Evolutionary conservation across 2,113 vertebrate species (phyloP).

Genomic region (Crypturellus undulatus): DNA sequence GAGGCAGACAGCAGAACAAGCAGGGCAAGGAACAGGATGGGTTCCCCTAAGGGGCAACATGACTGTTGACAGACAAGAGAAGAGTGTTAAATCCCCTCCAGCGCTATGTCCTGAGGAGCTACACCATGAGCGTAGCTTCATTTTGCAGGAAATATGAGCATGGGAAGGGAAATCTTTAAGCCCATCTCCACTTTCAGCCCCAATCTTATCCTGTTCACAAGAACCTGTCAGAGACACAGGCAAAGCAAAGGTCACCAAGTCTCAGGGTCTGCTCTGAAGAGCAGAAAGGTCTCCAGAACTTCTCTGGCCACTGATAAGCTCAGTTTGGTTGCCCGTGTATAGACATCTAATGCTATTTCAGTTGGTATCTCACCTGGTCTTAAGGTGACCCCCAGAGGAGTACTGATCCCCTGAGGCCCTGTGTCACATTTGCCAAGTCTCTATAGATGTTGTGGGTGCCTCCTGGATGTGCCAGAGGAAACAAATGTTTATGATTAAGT

Average conservation of each 20-base stretch:
- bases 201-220: not conserved
- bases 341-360: not conserved
- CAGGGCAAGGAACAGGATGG: not conserved
- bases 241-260: not conserved
- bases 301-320: not conserved
- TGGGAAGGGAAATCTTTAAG: not conserved
- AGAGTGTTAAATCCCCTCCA: not conserved
- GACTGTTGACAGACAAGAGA: not conserved
- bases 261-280: not conserved
- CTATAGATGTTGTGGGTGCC: not conserved
- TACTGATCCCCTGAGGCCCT: not conserved
- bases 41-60: not conserved
- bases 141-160: not conserved
- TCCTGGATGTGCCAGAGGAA: not conserved
- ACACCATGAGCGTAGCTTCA: fast-evolving
- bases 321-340: not conserved
- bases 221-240: not conserved
- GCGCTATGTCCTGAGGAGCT: not conserved
- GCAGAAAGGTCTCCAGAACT: not conserved
- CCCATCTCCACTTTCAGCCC: not conserved
- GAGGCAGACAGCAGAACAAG: not conserved
- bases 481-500: not conserved
- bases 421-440: not conserved
- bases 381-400: not conserved
- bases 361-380: not conserved